phyloP scores from a whole-genome alignment of 2,797 vertebrate genomes.

The Luscinia luscinia region DNA sequence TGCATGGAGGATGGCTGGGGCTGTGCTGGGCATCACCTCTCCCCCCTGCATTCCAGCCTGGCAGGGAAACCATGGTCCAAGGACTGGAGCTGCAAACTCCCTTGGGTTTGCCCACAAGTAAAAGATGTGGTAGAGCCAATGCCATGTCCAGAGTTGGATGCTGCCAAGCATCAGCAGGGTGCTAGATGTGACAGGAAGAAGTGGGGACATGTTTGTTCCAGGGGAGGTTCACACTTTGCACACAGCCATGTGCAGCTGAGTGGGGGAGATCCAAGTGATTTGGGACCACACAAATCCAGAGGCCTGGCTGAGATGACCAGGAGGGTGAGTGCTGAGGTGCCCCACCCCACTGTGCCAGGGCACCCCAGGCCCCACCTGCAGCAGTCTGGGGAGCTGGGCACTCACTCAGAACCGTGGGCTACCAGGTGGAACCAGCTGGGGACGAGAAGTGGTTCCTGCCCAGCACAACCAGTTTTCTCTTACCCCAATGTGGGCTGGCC shows the following conservation, averaged over 20 bases:
- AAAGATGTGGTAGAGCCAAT: neutral
- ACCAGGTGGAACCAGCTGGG: constrained; percentile 44
- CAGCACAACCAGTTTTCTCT: constrained; percentile 70
- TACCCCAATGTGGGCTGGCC: neutral
- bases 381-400: neutral
- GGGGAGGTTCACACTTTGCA: neutral
- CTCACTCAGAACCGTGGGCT: constrained; percentile 16
- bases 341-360: too few relatives aligned
- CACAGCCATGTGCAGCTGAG: fast-evolving
- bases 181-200: neutral
- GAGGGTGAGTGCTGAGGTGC: neutral
- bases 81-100: fast-evolving
- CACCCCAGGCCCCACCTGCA: too few relatives aligned
- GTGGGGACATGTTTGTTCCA: fast-evolving
- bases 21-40: neutral
- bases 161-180: neutral
- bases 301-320: neutral
- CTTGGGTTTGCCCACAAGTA: neutral
- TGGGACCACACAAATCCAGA: neutral
- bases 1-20: neutral
- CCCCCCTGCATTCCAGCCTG: neutral
- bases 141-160: neutral
- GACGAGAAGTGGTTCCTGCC: constrained; percentile 44
- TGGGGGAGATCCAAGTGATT: neutral
- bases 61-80: neutral